Evolutionary conservation across 2,797 vertebrate species (phyloP).

Genomic region (Sebastes oblongus): DNA sequence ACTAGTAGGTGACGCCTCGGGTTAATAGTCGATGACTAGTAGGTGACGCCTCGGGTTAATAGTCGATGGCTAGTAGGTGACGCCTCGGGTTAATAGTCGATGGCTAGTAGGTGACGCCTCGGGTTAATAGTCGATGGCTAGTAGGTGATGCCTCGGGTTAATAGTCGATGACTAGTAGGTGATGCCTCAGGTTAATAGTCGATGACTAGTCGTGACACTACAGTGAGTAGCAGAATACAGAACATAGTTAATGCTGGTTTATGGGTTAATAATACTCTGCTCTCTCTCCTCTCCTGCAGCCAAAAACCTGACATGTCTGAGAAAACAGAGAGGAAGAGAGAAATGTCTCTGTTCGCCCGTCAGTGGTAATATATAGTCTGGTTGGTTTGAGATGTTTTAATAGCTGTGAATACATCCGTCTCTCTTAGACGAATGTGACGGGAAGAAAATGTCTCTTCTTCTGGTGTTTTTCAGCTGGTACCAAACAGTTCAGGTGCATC

Average conservation of each 20-base stretch:
- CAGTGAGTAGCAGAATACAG: conserved; percentile 19
- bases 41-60: not conserved
- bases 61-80: not conserved
- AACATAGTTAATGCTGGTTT: conserved; percentile 51
- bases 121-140: not conserved
- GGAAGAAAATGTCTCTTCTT: too few relatives aligned
- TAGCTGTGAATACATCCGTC: not conserved
- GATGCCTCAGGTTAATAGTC: not conserved
- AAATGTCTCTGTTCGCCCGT: not conserved
- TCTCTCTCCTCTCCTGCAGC: not conserved
- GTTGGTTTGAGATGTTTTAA: not conserved
- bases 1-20: not conserved
- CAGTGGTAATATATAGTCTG: not conserved
- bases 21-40: not conserved
- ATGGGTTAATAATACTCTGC: conserved; percentile 24
- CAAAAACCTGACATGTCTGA: conserved; percentile 6
- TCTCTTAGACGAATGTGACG: too few relatives aligned
- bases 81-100: not conserved
- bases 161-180: not conserved
- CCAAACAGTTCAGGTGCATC: too few relatives aligned
- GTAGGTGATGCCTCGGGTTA: too few relatives aligned
- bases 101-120: too few relatives aligned
- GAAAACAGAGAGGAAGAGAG: not conserved
- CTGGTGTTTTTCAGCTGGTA: too few relatives aligned
- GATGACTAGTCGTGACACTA: not conserved